Evolutionary conservation across 1,140 invertebrate genomes (phyloP).

Genomic region (Panulirus ornatus): DNA sequence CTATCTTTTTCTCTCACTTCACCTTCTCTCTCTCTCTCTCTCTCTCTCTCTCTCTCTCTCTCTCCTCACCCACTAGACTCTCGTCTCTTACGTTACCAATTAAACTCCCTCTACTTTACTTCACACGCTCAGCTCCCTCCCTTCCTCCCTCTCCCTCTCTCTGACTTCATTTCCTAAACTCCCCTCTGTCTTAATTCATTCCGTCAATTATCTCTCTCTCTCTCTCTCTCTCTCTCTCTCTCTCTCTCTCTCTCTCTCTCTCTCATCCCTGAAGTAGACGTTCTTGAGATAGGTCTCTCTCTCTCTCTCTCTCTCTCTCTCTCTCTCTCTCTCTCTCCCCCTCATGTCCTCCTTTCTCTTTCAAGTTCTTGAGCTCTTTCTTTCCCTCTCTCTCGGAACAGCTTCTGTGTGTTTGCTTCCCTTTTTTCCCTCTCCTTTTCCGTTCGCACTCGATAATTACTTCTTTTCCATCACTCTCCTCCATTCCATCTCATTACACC

Average conservation of each 20-base stretch:
- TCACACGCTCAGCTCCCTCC: background rate
- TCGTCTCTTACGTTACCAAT: too few relatives aligned
- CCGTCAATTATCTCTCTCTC: background rate
- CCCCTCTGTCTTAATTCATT: background rate
- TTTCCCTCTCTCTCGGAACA: too few relatives aligned
- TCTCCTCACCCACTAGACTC: background rate
- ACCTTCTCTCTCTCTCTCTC: background rate
- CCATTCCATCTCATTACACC: background rate
- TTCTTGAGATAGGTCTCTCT: background rate
- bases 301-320: background rate
- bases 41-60: background rate
- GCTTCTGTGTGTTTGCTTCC: background rate
- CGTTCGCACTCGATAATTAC: background rate
- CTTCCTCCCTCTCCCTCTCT: background rate
- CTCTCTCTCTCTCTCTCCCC: background rate
- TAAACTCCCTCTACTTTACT: too few relatives aligned
- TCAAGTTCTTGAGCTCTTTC: too few relatives aligned
- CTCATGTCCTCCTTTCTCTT: background rate
- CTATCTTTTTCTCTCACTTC: background rate
- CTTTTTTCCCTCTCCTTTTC: background rate
- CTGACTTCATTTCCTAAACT: background rate
- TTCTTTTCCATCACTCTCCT: background rate
- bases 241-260: background rate
- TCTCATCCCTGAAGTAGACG: background rate
- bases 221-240: background rate